phyloP scores from a whole-genome alignment of 1,140 invertebrate species.

The Anoplolepis gracilipes region DNA sequence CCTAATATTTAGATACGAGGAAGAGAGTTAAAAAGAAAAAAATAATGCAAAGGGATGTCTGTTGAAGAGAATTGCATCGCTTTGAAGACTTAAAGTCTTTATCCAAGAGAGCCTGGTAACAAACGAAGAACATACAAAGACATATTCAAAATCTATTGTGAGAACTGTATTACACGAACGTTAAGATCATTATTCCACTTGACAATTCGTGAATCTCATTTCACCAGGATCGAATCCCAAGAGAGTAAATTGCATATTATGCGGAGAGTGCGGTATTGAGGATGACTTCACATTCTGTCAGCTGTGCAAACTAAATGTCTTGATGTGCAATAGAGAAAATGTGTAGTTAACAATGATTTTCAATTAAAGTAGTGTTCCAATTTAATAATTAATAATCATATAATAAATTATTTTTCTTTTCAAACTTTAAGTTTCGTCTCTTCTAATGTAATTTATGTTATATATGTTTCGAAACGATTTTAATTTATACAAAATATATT shows the following conservation, averaged over 20 bases:
- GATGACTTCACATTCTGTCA: slow-evolving; percentile 20
- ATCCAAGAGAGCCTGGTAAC: background rate
- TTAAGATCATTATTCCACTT: slow-evolving; percentile 2
- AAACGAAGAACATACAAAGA: background rate
- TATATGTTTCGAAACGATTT: background rate
- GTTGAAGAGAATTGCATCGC: background rate
- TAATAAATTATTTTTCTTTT: background rate
- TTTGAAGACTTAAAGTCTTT: background rate
- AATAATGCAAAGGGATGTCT: background rate
- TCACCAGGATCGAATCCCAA: slow-evolving; percentile 3
- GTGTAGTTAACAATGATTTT: slow-evolving; percentile 3
- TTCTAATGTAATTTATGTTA: background rate
- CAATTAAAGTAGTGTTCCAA: background rate
- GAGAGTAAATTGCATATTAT: slow-evolving; percentile 35
- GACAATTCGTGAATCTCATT: slow-evolving; percentile 25
- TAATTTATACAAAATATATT: background rate
- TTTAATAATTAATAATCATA: background rate
- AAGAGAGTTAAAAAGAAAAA: background rate
- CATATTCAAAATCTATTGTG: background rate
- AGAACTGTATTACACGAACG: too few species aligned
- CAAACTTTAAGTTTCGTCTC: background rate
- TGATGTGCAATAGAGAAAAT: slow-evolving; percentile 2
- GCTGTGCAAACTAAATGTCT: slow-evolving; percentile 18
- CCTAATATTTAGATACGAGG: background rate
- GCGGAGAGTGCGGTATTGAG: slow-evolving; percentile 37